A percentile compares a stretch with the other conserved stretches of the same genome.
These are phyloP conservation scores for Heliconius hermathena DNA, from an alignment of 1,140 invertebrate genomes.

Conservation along the genomic window DNA sequence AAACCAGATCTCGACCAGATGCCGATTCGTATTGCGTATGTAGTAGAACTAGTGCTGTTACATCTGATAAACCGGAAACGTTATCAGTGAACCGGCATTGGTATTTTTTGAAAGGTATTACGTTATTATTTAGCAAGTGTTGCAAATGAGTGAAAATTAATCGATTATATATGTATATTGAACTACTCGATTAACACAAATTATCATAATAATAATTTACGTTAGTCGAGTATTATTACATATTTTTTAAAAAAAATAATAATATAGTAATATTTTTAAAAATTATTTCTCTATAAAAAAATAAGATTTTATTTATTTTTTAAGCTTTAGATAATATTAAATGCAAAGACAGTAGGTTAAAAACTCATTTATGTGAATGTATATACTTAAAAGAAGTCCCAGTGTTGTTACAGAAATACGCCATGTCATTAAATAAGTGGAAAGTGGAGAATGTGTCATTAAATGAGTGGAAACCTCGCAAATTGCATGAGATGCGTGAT, in stretches of 20 bases:
- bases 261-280: too few species aligned
- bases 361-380: not conserved
- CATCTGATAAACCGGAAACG: slow-evolving; percentile 57
- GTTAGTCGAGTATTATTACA: too few species aligned
- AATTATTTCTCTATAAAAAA: too few species aligned
- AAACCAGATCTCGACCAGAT: slow-evolving; percentile 24
- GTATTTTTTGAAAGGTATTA: slow-evolving; percentile 63
- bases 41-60: slow-evolving; percentile 44
- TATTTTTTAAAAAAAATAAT: too few species aligned
- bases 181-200: not conserved
- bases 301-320: not conserved
- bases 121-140: slow-evolving; percentile 41
- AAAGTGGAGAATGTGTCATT: not conserved
- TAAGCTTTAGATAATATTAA: not conserved
- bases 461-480: not conserved
- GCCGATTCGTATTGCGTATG: slow-evolving; percentile 25
- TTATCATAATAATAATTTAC: too few species aligned
- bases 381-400: not conserved
- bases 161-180: not conserved
- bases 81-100: slow-evolving; percentile 54
- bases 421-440: not conserved
- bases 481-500: not conserved
- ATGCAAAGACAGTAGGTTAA: not conserved
- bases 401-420: not conserved
- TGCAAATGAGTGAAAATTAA: slow-evolving; percentile 8